A percentile compares a stretch with the other conserved stretches of the same genome.
phyloP scores from a whole-genome alignment of 2,888 invertebrate genomes.

The Hypolimnas misippus region DNA sequence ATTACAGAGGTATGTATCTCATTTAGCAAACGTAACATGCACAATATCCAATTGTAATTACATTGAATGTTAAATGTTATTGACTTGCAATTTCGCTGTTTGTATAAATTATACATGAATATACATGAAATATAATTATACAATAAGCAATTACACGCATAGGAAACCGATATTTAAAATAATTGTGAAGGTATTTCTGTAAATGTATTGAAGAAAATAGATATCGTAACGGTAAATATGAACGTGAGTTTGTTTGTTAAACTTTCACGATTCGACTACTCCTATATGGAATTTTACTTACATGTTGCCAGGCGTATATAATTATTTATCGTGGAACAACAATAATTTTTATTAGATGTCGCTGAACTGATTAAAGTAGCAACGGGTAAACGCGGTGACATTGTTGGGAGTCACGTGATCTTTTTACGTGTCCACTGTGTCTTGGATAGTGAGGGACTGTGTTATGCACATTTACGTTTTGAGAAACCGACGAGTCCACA shows the following conservation, averaged over 20 bases:
- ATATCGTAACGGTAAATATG: neutral
- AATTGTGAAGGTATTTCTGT: neutral
- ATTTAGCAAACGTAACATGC: constrained; percentile 9
- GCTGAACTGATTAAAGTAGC: no score
- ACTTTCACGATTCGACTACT: neutral
- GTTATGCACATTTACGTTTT: no score
- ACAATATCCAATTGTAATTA: constrained; percentile 20
- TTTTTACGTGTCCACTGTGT: no score
- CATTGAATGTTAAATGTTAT: constrained; percentile 20
- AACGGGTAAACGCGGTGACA: no score
- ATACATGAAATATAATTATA: neutral
- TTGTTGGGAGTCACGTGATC: no score
- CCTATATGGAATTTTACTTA: no score
- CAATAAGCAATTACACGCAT: neutral
- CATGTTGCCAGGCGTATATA: no score
- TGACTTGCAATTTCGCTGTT: constrained; percentile 15
- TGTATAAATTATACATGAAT: constrained; percentile 6
- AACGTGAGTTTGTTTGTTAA: neutral
- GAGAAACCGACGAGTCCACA: no score
- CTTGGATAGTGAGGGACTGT: no score
- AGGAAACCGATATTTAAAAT: neutral
- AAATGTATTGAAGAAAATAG: neutral
- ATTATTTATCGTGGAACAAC: no score
- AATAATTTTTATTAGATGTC: no score
- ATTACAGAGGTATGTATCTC: constrained; percentile 5